These are phyloP conservation scores for Coccyzus lansbergi DNA, from an alignment of 2,797 vertebrate species.

Conservation along the genomic window DNA sequence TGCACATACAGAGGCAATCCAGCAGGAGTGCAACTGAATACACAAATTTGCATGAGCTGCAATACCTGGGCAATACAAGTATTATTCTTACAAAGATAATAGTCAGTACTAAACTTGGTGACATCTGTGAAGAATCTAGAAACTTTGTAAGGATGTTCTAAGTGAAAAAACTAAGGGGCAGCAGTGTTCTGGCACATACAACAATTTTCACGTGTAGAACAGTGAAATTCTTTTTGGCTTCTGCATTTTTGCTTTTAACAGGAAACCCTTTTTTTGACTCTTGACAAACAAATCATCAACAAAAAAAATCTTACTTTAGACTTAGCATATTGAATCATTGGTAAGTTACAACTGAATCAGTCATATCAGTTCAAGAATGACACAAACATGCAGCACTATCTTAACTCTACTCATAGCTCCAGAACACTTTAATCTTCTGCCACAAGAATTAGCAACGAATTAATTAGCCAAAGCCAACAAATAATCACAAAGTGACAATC, in stretches of 20 bases:
- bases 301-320: neutral
- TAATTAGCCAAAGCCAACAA: neutral
- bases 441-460: neutral
- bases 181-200: neutral
- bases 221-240: neutral
- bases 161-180: neutral
- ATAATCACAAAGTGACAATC: neutral
- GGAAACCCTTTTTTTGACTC: neutral
- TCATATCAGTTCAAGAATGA: no score
- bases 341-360: neutral
- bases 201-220: neutral
- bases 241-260: neutral
- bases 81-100: neutral
- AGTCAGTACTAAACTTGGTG: neutral
- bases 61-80: neutral
- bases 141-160: neutral
- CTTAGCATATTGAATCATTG: neutral
- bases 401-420: neutral
- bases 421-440: neutral
- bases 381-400: neutral
- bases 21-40: neutral
- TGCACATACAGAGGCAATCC: neutral
- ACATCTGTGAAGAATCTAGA: neutral
- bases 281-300: neutral
- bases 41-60: neutral